phyloP scores from a whole-genome alignment of 2,113 vertebrate genomes.

The Pycnonotus jocosus region DNA sequence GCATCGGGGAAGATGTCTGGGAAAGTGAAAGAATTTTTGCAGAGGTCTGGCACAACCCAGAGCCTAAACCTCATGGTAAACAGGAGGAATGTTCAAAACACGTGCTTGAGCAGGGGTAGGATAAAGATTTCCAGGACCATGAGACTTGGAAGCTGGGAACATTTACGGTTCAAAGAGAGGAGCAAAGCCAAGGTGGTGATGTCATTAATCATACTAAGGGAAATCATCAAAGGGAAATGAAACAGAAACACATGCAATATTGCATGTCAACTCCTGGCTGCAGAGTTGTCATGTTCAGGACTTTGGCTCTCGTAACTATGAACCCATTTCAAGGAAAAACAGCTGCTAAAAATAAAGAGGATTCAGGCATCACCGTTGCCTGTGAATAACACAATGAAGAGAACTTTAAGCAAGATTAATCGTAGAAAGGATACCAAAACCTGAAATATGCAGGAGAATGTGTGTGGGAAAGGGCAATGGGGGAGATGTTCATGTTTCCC shows the following conservation, averaged over 20 bases:
- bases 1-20: neutral
- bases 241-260: neutral
- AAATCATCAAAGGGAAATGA: neutral
- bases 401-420: neutral
- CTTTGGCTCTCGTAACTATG: neutral
- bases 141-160: neutral
- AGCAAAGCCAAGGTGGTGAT: neutral
- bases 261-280: neutral
- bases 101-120: neutral
- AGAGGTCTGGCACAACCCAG: neutral
- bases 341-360: neutral
- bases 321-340: neutral
- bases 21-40: neutral
- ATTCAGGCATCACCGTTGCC: neutral
- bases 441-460: neutral
- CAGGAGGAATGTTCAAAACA: neutral
- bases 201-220: neutral
- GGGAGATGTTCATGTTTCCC: neutral
- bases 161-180: neutral
- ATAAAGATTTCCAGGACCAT: neutral
- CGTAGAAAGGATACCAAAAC: neutral
- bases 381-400: neutral
- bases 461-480: accelerated
- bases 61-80: neutral
- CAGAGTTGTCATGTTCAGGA: neutral